phyloP scores from a whole-genome alignment of 2,888 invertebrate genomes.

The Drosophila mulleri region DNA sequence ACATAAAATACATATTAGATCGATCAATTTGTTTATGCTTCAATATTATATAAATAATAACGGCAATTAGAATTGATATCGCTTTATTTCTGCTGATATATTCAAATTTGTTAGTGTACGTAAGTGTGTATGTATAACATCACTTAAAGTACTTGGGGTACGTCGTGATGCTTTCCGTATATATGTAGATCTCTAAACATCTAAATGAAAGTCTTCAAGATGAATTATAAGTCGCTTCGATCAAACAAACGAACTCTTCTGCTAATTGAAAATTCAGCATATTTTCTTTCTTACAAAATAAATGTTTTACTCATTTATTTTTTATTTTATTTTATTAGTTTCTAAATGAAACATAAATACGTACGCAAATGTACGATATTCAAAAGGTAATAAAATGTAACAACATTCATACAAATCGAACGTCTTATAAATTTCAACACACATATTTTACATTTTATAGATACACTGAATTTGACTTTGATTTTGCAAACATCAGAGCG shows the following conservation, averaged over 20 bases:
- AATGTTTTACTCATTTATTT: neutral
- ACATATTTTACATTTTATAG: slow-evolving; percentile 30
- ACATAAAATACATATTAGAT: slow-evolving; percentile 39
- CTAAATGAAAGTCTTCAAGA: slow-evolving; percentile 16
- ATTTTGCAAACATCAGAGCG: slow-evolving; percentile 56
- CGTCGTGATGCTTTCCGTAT: slow-evolving; percentile 59
- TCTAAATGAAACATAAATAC: slow-evolving; percentile 18
- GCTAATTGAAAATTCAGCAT: slow-evolving; percentile 48
- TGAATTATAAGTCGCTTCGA: slow-evolving; percentile 13
- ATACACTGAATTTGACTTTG: slow-evolving; percentile 54
- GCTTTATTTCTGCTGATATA: slow-evolving; percentile 34
- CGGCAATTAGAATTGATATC: slow-evolving; percentile 54
- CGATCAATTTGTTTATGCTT: slow-evolving; percentile 25
- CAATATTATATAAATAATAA: slow-evolving; percentile 53
- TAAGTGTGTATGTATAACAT: slow-evolving; percentile 29
- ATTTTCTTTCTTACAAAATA: slow-evolving; percentile 31
- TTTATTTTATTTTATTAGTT: slow-evolving; percentile 1
- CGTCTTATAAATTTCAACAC: slow-evolving; percentile 40
- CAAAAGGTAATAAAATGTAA: slow-evolving; percentile 45
- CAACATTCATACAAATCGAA: slow-evolving; percentile 64
- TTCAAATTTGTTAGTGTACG: slow-evolving; percentile 34
- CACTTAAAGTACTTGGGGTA: slow-evolving; percentile 73
- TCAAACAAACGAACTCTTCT: slow-evolving; percentile 25
- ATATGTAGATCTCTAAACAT: slow-evolving; percentile 13
- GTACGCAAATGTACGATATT: slow-evolving; percentile 47